Evolutionary conservation across 2,113 vertebrate genomes (phyloP).

Genomic region (Calonectris borealis): DNA sequence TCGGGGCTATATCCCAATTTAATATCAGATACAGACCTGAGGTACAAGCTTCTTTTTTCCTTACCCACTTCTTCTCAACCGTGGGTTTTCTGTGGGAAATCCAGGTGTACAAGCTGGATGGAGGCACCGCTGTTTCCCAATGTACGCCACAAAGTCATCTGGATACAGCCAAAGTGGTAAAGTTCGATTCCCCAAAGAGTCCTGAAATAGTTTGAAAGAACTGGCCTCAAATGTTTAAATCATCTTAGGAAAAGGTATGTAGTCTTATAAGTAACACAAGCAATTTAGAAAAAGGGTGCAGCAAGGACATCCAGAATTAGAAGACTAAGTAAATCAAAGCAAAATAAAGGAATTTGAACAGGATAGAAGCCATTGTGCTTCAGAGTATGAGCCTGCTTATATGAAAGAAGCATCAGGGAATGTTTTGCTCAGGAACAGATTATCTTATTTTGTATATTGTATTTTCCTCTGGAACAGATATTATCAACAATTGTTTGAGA

Average conservation of each 20-base stretch:
- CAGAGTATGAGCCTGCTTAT: background rate
- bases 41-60: background rate
- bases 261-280: background rate
- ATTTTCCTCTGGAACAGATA: background rate
- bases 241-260: background rate
- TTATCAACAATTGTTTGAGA: background rate
- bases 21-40: background rate
- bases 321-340: background rate
- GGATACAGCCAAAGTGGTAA: background rate
- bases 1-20: background rate
- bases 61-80: background rate
- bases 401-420: background rate
- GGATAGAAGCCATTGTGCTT: background rate
- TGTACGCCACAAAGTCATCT: background rate
- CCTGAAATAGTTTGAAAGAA: background rate
- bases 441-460: background rate
- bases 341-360: background rate
- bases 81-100: background rate
- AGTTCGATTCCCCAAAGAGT: background rate
- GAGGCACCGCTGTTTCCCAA: background rate
- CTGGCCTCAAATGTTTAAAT: background rate
- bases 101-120: background rate
- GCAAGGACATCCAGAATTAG: background rate
- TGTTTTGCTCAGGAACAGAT: background rate
- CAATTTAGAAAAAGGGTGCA: background rate